Conservation (phyloP, 2,113 vertebrate species). For the Dipodomys merriami region DNA sequence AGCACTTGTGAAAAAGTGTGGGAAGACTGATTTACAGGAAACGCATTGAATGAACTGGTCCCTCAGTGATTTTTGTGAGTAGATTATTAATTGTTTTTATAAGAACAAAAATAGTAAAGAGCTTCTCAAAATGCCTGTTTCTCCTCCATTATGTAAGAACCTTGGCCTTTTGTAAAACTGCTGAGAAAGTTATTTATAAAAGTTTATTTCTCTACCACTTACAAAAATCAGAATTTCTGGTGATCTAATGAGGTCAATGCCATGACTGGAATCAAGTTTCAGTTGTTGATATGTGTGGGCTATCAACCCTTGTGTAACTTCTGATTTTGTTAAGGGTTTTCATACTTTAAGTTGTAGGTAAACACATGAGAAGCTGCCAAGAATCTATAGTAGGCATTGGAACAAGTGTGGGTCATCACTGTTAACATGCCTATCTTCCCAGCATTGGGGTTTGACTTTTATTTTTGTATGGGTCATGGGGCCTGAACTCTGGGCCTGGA, state of each 20-base stretch:
- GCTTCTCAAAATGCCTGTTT: constrained; percentile 33
- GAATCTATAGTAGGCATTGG: background rate
- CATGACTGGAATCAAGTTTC: background rate
- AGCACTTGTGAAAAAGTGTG: constrained; percentile 63
- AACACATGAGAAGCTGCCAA: background rate
- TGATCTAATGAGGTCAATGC: background rate
- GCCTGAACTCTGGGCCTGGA: too few relatives aligned
- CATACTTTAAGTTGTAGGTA: background rate
- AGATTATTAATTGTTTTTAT: constrained; percentile 60
- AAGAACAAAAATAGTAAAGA: constrained; percentile 51
- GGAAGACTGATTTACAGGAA: constrained; percentile 69
- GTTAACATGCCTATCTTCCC: background rate
- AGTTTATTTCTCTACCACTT: background rate
- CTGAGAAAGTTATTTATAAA: constrained; percentile 31
- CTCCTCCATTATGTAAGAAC: constrained; percentile 39
- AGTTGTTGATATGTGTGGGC: background rate
- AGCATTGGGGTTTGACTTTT: background rate
- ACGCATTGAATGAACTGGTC: constrained; percentile 66
- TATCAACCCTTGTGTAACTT: background rate
- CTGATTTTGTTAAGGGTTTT: background rate
- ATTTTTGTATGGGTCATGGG: too few relatives aligned
- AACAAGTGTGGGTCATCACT: background rate
- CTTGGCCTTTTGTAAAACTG: constrained; percentile 14
- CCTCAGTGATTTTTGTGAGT: constrained; percentile 58
- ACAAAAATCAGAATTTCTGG: constrained; percentile 29